Evolutionary conservation across 2,113 vertebrate genomes (phyloP), one percentile per base, ranked within the genome.

Genomic region (Corythaixoides concolor): DNA sequence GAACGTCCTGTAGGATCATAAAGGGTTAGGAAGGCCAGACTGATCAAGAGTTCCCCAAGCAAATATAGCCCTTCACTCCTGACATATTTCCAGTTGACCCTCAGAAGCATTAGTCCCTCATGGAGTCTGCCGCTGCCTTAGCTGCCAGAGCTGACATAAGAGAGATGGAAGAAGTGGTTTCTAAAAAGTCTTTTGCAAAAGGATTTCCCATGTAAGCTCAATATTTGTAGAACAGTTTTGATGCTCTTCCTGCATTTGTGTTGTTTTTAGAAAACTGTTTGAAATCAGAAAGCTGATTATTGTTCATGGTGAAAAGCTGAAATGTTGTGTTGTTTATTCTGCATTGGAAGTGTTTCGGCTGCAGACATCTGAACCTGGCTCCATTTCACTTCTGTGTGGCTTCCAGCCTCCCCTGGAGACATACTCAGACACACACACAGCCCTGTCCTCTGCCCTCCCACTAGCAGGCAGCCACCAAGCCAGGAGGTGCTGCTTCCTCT

Each of bases 391-490:
- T 69, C 69, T 94, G 92, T 52, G 58, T 20, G 70, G 87, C 75
- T 97, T 88, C 84, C 95, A 96, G 87, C 70, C 77, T 92, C n/a
- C 91, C 87, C 84, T 85, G 79, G 94, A 82, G 93, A 91, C 39
- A 64, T 14, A 43, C 20, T 55, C 89, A 67, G 83, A 43, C 12
- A 75, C 9, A 35, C 52, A 49, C 21, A 73, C 18, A 89, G 90
- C 63, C 69, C 84, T 89, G 74, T 95, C 91, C 93, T 80, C 81
- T 95, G 89, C 84, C 89, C 90, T 95, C 96, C 91, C 70, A 89
- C 95, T 63, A 95, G 86, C 94, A 95, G 96, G 74, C 89, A 95
- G 96, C 96, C 95, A 95, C 94, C 88, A 62, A 96, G 84, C 77
- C 92, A 95, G 84, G 96, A 96, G 87, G 87, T 89, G 91, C 92